Evolutionary conservation across 2,113 vertebrate species (phyloP).

Genomic region (Halcyon malimbica): DNA sequence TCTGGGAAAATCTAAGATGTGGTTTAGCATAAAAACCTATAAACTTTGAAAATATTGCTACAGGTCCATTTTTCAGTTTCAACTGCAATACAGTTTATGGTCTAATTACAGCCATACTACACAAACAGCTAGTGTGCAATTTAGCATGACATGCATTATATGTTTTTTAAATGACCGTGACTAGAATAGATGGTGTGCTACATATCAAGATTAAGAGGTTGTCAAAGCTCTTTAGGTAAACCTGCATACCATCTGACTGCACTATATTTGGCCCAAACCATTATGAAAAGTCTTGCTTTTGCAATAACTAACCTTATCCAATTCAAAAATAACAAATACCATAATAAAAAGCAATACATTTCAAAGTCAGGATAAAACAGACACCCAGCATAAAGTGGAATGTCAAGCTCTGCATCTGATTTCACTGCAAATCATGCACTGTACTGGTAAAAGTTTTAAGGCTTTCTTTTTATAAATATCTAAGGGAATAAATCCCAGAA

Average conservation of each 20-base stretch:
- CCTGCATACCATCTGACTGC: not conserved
- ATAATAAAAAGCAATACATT: not conserved
- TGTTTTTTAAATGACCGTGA: not conserved
- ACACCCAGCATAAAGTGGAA: not conserved
- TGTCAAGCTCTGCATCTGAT: not conserved
- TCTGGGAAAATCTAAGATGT: not conserved
- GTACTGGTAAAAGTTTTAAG: not conserved
- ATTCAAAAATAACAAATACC: not conserved
- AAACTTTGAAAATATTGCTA: constrained; percentile 27
- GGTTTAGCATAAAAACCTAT: not conserved
- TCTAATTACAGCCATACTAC: constrained; percentile 5
- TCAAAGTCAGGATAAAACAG: not conserved
- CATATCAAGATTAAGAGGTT: constrained; percentile 44
- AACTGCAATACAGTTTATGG: constrained; percentile 20
- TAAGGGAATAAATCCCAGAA: not conserved
- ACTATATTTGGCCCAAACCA: not conserved
- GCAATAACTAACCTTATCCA: not conserved
- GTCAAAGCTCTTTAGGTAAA: constrained; percentile 18
- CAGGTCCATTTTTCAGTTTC: not conserved
- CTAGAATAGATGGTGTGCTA: constrained; percentile 16
- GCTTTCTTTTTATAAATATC: not conserved
- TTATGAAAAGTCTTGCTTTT: not conserved
- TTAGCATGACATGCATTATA: constrained; percentile 26
- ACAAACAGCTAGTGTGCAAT: not conserved
- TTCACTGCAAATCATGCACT: not conserved